Conservation (phyloP, 2,113 vertebrate species). For the Pseudonaja textilis region DNA sequence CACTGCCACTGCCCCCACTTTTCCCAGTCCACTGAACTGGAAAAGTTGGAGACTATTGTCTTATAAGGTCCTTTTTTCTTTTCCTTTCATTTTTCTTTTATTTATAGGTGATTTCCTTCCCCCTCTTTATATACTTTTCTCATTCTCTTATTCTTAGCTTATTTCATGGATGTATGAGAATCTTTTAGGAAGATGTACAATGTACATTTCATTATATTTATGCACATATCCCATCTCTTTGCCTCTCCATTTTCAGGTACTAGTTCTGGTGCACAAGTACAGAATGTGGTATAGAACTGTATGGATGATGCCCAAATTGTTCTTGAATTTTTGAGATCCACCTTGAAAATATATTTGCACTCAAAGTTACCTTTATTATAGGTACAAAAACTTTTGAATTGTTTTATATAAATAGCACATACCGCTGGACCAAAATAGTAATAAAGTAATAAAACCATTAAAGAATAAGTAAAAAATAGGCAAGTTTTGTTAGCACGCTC, state of each 20-base stretch:
- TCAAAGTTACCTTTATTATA: neutral
- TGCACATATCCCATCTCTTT: neutral
- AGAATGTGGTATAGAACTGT: neutral
- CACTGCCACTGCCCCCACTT: fast-evolving
- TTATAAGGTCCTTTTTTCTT: neutral
- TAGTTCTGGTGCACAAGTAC: neutral
- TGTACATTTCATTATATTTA: neutral
- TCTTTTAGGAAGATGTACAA: neutral
- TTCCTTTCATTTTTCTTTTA: neutral
- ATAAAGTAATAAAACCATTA: neutral
- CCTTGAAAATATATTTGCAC: neutral
- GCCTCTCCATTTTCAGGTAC: neutral
- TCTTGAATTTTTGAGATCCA: neutral
- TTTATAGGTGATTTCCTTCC: neutral
- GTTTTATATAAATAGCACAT: neutral
- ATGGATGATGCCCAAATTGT: neutral
- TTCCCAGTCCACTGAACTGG: neutral
- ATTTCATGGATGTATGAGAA: neutral
- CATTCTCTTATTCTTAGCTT: neutral
- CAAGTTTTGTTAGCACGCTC: neutral
- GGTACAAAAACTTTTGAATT: neutral
- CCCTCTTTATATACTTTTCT: neutral
- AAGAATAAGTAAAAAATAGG: neutral
- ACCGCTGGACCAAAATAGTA: neutral
- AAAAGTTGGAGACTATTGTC: neutral